These are phyloP conservation scores for Eutrigla gurnardus DNA, from an alignment of 2,797 vertebrate species.

Conservation along the genomic window DNA sequence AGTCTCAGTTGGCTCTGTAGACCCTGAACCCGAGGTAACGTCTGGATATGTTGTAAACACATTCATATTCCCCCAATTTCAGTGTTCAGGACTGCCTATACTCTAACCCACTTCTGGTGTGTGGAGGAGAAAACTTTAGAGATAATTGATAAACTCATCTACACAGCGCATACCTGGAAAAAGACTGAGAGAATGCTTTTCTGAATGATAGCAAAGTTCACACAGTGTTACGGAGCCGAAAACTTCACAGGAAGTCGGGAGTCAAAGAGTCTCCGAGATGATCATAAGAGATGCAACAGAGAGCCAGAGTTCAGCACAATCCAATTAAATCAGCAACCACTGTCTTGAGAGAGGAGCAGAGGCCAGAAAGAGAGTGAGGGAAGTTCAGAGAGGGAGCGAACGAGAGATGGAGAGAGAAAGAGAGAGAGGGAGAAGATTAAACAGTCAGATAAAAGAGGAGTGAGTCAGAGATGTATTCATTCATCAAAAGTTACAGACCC, in stretches of 20 bases:
- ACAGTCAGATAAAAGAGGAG: conserved; percentile 82
- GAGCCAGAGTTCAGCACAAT: conserved; percentile 82
- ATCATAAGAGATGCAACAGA: conserved; percentile 80
- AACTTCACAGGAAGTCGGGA: conserved; percentile 77
- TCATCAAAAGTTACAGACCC: conserved; percentile 88
- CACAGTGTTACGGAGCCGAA: conserved; percentile 68
- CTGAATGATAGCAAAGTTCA: conserved; percentile 69
- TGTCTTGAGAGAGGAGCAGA: conserved; percentile 80
- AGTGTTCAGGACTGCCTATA: conserved; percentile 28
- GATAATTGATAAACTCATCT: conserved; percentile 72
- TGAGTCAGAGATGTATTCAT: conserved; percentile 85
- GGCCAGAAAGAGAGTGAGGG: conserved; percentile 69
- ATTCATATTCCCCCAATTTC: conserved; percentile 43
- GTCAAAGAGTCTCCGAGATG: conserved; percentile 76
- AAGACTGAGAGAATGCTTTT: conserved; percentile 47
- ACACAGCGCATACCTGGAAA: conserved; percentile 65
- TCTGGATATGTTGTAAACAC: conserved; percentile 51
- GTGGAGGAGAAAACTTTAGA: conserved; percentile 55
- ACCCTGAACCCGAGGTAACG: conserved; percentile 48
- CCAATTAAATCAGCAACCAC: conserved; percentile 83
- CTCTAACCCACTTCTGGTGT: conserved; percentile 57
- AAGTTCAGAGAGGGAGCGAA: conserved; percentile 65
- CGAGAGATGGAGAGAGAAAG: conserved; percentile 60
- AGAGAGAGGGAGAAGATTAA: conserved; percentile 75
- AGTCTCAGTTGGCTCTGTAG: conserved; percentile 56